Base-by-base conservation (phyloP, 2,888 invertebrate genomes). In the Pyrrhia umbra region DNA sequence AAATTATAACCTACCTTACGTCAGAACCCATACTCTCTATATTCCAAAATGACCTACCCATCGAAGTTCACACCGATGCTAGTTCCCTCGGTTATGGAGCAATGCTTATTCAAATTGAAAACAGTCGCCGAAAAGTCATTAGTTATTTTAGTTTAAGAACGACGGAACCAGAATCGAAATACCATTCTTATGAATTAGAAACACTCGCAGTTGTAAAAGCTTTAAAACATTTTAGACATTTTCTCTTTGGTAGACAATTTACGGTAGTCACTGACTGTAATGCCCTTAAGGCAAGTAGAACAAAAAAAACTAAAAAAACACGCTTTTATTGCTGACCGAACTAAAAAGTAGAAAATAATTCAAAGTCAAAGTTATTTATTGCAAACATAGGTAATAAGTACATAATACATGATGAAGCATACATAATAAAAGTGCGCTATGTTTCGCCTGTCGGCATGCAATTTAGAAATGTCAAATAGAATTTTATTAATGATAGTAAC, bases 171-270 rank as follows among this genome's bases (percentile, higher is more conserved):
- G 43, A 43, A 43, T 23, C 21, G 2, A 43, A n/a, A 43, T 43
- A 43, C 8, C 43, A 43, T 21, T 43, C 43, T 13, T 43, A 43
- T n/a, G 43, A 43, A 13, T 13, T 43, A 6, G 43, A 43, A 8
- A 43, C 43, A 2, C n/a, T 43, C 13, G 43, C 43, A 1, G 43
- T 43, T 2, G 43, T 43, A 0, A 43, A 23, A 4, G 43, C 43
- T 13, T 1, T 43, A 21, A 43, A 23, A 21, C 43, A 43, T n/a
- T 43, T 23, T 43, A 6, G 43, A 1, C 43, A 43, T 21, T 43
- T 21, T 23, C 21, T 43, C 5, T 21, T 8, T n/a, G 43, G 43
- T 5, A 3, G 43, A 5, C 13, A 23, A 2, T 43, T 43, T 21
- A 43, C 23, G 1, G 43, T 43, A 4, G 21, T 43, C 2, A 43